Evolutionary conservation across 2,797 vertebrate genomes (phyloP).

Genomic region (Tympanoctomys barrerae): DNA sequence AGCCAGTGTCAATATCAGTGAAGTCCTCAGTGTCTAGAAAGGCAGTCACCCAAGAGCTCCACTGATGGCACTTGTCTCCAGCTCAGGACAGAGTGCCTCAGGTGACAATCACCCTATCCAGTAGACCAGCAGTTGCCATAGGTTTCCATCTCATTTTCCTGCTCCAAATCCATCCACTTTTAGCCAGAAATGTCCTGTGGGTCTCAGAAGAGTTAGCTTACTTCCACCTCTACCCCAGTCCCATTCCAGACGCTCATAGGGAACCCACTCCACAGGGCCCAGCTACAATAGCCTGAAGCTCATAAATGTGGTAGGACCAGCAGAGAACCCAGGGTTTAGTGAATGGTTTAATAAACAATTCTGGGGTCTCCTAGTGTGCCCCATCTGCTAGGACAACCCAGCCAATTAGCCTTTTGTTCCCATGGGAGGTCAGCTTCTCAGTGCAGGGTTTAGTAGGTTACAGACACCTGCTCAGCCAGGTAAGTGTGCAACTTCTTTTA

Average conservation of each 20-base stretch:
- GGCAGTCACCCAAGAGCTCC: constrained; percentile 91
- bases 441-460: constrained; percentile 88
- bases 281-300: constrained; percentile 92
- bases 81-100: constrained; percentile 89
- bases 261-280: constrained; percentile 92
- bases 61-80: constrained; percentile 92
- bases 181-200: constrained; percentile 91
- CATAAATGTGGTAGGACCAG: constrained; percentile 92
- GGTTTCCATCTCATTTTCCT: constrained; percentile 92
- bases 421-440: constrained; percentile 90
- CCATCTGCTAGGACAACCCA: constrained; percentile 88
- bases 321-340: constrained; percentile 92
- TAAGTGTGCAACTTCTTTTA: constrained; percentile 91
- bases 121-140: constrained; percentile 91
- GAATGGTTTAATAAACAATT: constrained; percentile 92
- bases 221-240: constrained; percentile 91
- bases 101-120: constrained; percentile 90
- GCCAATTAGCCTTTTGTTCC: constrained; percentile 92
- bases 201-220: constrained; percentile 91
- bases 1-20: constrained; percentile 63
- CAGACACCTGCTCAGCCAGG: constrained; percentile 91
- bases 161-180: constrained; percentile 88
- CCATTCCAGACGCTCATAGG: constrained; percentile 91
- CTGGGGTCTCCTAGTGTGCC: constrained; percentile 88
- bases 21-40: constrained; percentile 90